phyloP scores from a whole-genome alignment of 2,113 vertebrate genomes.

The Psilopogon haemacephalus region DNA sequence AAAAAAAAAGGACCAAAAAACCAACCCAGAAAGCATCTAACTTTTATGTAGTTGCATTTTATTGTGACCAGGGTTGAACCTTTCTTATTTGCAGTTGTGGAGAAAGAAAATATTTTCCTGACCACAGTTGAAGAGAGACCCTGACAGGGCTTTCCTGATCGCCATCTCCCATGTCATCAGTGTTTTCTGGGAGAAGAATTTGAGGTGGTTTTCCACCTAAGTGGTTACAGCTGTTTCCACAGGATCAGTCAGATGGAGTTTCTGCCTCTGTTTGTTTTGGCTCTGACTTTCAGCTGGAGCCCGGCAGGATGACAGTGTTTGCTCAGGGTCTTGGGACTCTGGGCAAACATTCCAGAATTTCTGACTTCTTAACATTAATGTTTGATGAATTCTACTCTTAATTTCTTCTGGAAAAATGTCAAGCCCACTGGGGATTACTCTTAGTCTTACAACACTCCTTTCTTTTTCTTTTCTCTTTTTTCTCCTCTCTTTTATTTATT shows the following conservation, averaged over 20 bases:
- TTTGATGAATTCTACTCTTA: conserved; percentile 82
- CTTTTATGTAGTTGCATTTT: conserved; percentile 31
- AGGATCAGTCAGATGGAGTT: conserved; percentile 87
- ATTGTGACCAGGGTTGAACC: conserved; percentile 55
- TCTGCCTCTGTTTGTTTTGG: conserved; percentile 88
- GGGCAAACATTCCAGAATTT: conserved; percentile 87
- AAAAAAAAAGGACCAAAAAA: not conserved
- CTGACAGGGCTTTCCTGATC: conserved; percentile 77
- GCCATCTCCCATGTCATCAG: conserved; percentile 81
- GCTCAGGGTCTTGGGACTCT: conserved; percentile 81
- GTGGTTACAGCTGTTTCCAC: conserved; percentile 93
- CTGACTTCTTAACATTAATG: conserved; percentile 82
- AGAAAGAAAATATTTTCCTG: conserved; percentile 78
- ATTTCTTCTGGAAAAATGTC: conserved; percentile 80
- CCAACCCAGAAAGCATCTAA: not conserved
- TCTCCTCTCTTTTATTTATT: too few relatives aligned
- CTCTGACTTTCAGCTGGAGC: conserved; percentile 77
- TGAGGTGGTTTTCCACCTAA: conserved; percentile 85
- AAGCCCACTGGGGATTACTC: conserved; percentile 63
- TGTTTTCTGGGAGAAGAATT: conserved; percentile 85
- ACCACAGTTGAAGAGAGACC: conserved; percentile 77
- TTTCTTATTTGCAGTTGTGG: conserved; percentile 76
- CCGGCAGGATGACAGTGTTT: conserved; percentile 79
- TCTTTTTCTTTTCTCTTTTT: not conserved
- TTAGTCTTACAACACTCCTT: conserved; percentile 46